Evolutionary conservation across 2,797 vertebrate genomes (phyloP), one percentile per base, ranked within the genome.

Genomic region (Antrozous pallidus): DNA sequence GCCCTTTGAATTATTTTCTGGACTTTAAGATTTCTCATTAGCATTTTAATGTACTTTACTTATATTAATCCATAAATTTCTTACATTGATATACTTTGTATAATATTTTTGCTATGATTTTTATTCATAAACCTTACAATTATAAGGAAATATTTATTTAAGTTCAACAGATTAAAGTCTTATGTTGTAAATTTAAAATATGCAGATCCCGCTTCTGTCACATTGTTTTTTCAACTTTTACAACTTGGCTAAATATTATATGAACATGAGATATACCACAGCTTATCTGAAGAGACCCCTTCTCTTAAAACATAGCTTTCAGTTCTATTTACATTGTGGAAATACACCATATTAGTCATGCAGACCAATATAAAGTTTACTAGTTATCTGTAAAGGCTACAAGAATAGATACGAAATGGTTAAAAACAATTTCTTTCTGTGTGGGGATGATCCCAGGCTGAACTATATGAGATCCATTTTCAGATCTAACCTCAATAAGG

Each of bases 401-500:
- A 74, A 70, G 45, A 54, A 88, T 47, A 36, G 26, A 4, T 63
- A 5, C 1, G 17, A 85, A 83, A n/a, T 73, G 7, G 33, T 74
- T 94, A 40, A 87, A 56, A 75, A 26, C 36, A 88, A 31, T 36
- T 85, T 75, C 45, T 84, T 95, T 45, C 54, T 70, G 4, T 54
- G 75, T 82, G n/a, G 28, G 42, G 13, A 63, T 28, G 73, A 81
- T 20, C 20, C 5, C 12, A 22, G 8, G 8, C 26, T 67, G 28
- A 4, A 31, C 51, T 26, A 42, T 36, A 81, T 51, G 20, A 89
- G 65, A 85, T 89, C 31, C 8, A 12, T 80, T 93, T 96, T 93
- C 45, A 95, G 63, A 88, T 94, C 74, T 92, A 82, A 85, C 70
- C 82, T 86, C 82, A 88, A 63, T 83, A 94, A 85, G 24, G 5